Percentiles rank a stretch among this genome's conserved stretches.
These are phyloP conservation scores for Hippopotamyrus pictus DNA, from an alignment of 2,797 vertebrate genomes.

Conservation along the genomic window DNA sequence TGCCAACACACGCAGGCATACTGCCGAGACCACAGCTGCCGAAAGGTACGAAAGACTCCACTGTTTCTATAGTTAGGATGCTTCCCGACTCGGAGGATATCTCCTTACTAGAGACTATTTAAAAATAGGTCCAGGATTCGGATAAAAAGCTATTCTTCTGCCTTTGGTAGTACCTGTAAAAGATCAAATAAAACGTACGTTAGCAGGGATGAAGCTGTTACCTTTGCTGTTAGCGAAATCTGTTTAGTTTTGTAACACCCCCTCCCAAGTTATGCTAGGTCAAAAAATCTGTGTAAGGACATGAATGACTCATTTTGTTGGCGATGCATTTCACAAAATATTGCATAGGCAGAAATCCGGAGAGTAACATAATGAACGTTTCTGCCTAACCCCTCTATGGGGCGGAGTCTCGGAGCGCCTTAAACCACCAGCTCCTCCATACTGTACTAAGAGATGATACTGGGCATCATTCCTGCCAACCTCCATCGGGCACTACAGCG, in stretches of 20 bases:
- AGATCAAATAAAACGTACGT: neutral
- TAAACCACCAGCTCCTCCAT: neutral
- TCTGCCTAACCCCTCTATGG: neutral
- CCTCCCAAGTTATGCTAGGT: neutral
- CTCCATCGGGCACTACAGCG: neutral
- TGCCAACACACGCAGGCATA: neutral
- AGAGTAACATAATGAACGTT: neutral
- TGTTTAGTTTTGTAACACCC: neutral
- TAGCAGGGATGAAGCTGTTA: neutral
- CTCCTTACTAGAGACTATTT: neutral
- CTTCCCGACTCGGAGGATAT: neutral
- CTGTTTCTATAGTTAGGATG: neutral
- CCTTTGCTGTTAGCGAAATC: neutral
- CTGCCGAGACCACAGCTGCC: neutral
- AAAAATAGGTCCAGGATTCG: neutral
- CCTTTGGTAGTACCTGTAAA: neutral
- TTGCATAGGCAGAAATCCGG: neutral
- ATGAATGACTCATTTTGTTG: neutral
- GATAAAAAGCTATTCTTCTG: neutral
- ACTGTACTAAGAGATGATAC: neutral
- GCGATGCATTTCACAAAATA: neutral
- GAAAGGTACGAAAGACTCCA: neutral
- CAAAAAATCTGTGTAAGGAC: neutral
- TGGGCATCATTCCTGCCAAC: neutral
- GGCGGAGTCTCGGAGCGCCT: neutral